Base-by-base conservation (phyloP, 2,797 vertebrate species). In the Luscinia luscinia region DNA sequence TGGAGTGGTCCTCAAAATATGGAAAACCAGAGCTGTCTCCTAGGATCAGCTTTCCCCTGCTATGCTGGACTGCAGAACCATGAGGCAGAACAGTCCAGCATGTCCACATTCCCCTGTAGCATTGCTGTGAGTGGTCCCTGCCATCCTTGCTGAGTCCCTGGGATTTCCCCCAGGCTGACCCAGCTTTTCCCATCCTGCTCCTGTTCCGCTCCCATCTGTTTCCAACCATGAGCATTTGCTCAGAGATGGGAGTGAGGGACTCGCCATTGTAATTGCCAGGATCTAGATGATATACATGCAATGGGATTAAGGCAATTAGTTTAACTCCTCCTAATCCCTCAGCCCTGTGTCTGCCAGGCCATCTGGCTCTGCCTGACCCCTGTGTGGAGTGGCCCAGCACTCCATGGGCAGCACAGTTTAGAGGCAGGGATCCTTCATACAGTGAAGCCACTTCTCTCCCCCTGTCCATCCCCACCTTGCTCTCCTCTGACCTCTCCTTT, bases 291-390 rank as follows among this genome's bases (percentile, higher is more conserved):
- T 94, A 70, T 5, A 84, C 95, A 90, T 55, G 89, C 93, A 89
- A 76, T 91, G 89, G 93, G 93, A 96, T 95, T 95, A 89, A 91
- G 91, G 68, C 94, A 95, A 94, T 96, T 92, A 86, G 75, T 93
- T 96, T 93, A 93, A 96, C 89, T 95, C 95, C 89, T 87, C 8
- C 78, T 95, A 83, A 96, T 95, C 94, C 82, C 93, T 55, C 4
- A 4, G 72, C 87, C 84, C 59, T 93, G 91, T 79, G 58, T 89
- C 94, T 92, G 92, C 94, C 95, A 94, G 68, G 46, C 91, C 94
- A 91, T 94, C 93, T 96, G 94, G 64, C 88, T 90, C 46, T 84
- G 54, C 74, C 74, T 67, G 88, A 79, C 74, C 74, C 78, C 46
- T 78, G 30, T 68, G 55, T 70, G 61, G 54, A 84, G 67, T 15